These are phyloP conservation scores for Chloroclystis v-ata DNA, from an alignment of 2,888 invertebrate genomes.

Conservation along the genomic window DNA sequence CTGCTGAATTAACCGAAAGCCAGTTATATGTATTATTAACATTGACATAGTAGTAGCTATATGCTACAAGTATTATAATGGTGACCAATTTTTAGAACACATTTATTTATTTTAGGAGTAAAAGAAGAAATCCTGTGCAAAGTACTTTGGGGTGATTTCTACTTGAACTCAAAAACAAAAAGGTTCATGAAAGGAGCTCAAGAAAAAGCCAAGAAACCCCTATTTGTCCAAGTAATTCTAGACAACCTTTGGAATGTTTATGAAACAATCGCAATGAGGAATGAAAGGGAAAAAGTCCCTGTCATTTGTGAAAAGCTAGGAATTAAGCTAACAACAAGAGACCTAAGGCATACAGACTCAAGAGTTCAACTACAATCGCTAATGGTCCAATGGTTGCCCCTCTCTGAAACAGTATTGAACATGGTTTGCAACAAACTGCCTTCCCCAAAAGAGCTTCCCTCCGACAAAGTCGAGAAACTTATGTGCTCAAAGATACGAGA, in stretches of 20 bases:
- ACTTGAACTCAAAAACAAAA: constrained; percentile 90
- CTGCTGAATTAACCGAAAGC: too few relatives aligned
- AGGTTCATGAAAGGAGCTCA: constrained; percentile 91
- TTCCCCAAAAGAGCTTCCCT: constrained; percentile 84
- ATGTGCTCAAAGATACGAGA: constrained; percentile 85
- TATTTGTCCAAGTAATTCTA: constrained; percentile 94
- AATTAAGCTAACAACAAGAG: constrained; percentile 85
- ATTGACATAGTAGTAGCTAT: too few relatives aligned
- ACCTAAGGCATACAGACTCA: constrained; percentile 87
- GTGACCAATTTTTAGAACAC: too few relatives aligned
- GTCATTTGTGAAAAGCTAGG: constrained; percentile 86
- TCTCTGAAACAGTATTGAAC: constrained; percentile 88
- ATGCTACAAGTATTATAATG: too few relatives aligned
- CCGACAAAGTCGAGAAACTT: constrained; percentile 88
- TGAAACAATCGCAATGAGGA: constrained; percentile 85
- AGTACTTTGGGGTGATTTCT: constrained; percentile 97
- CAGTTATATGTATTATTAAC: too few relatives aligned
- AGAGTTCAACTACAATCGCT: constrained; percentile 88
- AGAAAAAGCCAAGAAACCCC: constrained; percentile 92
- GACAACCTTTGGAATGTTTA: constrained; percentile 95
- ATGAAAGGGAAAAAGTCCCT: constrained; percentile 85
- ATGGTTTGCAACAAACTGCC: constrained; percentile 91
- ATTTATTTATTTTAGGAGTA: too few relatives aligned
- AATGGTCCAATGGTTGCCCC: constrained; percentile 92
- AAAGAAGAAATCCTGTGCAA: constrained; percentile 84